phyloP scores from a whole-genome alignment of 2,113 vertebrate species.

The Grantiella picta region DNA sequence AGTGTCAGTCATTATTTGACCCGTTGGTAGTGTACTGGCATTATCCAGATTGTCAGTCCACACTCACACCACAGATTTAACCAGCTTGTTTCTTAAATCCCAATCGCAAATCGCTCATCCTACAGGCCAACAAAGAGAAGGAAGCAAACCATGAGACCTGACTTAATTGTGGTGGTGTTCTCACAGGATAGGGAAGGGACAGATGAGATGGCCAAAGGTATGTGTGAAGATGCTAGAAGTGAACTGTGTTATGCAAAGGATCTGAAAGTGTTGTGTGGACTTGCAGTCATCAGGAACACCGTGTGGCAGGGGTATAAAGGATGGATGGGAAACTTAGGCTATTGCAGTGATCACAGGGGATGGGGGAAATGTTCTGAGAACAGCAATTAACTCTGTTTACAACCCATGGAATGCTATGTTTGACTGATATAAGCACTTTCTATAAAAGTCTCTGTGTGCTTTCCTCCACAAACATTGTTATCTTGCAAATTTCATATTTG shows the following conservation, averaged over 20 bases:
- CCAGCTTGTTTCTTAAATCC: accelerated
- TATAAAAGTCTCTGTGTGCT: neutral
- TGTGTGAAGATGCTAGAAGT: neutral
- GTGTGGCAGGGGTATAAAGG: neutral
- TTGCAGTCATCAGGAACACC: neutral
- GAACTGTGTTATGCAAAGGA: accelerated
- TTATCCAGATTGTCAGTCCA: neutral
- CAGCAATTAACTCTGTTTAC: neutral
- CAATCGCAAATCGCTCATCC: neutral
- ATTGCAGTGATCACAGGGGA: accelerated
- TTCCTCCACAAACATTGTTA: neutral
- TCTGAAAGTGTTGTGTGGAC: neutral
- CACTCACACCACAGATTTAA: neutral
- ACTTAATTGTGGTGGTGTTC: neutral
- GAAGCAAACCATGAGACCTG: neutral
- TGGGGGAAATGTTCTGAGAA: neutral
- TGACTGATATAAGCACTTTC: neutral
- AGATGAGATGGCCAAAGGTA: neutral
- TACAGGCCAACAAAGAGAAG: neutral
- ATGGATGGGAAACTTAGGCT: neutral
- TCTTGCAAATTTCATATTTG: neutral
- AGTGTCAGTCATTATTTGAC: neutral
- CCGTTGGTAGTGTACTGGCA: accelerated
- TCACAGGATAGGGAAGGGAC: neutral
- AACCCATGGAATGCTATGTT: neutral